phyloP scores from a whole-genome alignment of 1,140 invertebrate genomes.

The Sitobion miscanthi region DNA sequence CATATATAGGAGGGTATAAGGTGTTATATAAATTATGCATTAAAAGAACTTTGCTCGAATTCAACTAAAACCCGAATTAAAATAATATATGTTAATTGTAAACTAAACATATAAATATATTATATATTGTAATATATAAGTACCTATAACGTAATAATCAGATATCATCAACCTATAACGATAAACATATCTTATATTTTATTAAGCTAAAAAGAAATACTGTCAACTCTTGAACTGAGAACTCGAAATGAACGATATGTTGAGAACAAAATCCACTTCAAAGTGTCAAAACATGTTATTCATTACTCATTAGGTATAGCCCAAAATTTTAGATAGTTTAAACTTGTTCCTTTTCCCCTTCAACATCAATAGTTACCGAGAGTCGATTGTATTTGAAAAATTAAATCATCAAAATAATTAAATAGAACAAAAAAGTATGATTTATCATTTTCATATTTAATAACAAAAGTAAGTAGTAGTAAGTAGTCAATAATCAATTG shows the following conservation, averaged over 20 bases:
- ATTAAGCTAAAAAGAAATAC: neutral
- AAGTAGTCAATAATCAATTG: neutral
- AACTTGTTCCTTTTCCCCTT: neutral
- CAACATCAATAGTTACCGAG: neutral
- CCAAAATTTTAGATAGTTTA: neutral
- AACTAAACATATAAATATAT: no score
- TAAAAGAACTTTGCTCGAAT: no score
- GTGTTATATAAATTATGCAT: no score
- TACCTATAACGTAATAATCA: neutral
- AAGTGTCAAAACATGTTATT: neutral
- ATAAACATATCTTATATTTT: neutral
- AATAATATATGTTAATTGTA: no score
- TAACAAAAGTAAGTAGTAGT: neutral
- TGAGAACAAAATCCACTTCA: neutral
- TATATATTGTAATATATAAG: no score
- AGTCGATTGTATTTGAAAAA: neutral
- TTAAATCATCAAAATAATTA: neutral
- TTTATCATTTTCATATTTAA: neutral
- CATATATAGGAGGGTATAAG: neutral
- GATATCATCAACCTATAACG: neutral
- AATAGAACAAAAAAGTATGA: neutral
- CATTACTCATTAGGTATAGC: neutral
- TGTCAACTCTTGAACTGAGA: neutral
- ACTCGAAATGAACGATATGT: neutral
- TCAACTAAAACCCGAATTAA: no score